These are phyloP conservation scores for Jacana jacana DNA, from an alignment of 2,113 vertebrate genomes.

Conservation along the genomic window DNA sequence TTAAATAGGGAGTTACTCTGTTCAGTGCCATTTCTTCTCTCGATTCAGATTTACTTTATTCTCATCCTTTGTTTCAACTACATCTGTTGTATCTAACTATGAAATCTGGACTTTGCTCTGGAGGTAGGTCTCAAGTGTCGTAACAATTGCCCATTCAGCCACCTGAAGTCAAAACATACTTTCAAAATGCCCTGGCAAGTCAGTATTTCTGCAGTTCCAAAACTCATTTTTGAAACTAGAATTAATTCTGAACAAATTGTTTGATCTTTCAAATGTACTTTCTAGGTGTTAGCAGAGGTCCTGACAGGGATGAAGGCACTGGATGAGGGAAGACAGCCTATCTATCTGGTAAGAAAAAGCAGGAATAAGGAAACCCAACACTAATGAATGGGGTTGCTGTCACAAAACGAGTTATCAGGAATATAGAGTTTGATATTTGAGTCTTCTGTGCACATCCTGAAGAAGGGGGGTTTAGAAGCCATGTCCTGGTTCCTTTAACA, in stretches of 20 bases:
- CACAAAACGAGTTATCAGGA: background rate
- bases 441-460: background rate
- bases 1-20: background rate
- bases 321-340: slow-evolving; percentile 66
- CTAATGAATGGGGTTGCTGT: background rate
- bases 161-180: background rate
- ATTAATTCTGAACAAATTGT: background rate
- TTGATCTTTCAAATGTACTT: background rate
- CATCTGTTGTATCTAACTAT: background rate
- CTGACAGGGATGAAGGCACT: slow-evolving; percentile 73
- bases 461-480: background rate
- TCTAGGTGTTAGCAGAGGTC: slow-evolving; percentile 77
- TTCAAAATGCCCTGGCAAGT: background rate
- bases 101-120: background rate
- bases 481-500: background rate
- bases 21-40: background rate
- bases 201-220: background rate
- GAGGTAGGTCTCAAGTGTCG: background rate
- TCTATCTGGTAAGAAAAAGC: slow-evolving; percentile 74
- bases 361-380: background rate
- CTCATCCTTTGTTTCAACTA: background rate
- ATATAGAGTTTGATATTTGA: background rate
- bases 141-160: background rate
- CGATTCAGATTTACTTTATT: background rate
- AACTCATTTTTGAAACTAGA: background rate